A percentile compares a stretch with the other conserved stretches of the same genome.
These are phyloP conservation scores for Aramus guarauna DNA, from an alignment of 2,113 vertebrate species.

Conservation along the genomic window DNA sequence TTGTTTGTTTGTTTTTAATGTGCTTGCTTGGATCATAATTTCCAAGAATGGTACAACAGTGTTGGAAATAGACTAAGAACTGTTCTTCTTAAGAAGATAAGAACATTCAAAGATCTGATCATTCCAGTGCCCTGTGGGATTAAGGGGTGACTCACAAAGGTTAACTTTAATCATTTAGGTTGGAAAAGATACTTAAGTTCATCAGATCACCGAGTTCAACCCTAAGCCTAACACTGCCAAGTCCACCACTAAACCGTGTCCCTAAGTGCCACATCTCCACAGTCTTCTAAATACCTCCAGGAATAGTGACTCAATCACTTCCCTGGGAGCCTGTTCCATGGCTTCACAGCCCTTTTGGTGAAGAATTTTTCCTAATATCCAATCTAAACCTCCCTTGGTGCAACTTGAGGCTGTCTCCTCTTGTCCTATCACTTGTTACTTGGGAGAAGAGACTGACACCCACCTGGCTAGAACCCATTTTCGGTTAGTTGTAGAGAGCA, in stretches of 20 bases:
- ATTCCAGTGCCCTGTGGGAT: not conserved
- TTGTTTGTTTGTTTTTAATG: not conserved
- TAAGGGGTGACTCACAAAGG: not conserved
- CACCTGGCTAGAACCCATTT: not conserved
- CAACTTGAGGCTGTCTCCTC: not conserved
- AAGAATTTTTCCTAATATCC: not conserved
- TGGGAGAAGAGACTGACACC: not conserved
- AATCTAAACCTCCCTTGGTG: rapidly evolving
- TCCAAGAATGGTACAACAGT: not conserved
- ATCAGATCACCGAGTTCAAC: not conserved
- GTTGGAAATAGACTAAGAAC: not conserved
- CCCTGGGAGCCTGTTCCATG: not conserved
- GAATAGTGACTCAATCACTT: not conserved
- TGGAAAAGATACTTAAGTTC: not conserved
- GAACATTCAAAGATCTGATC: not conserved
- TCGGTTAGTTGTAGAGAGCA: not conserved
- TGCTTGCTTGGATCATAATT: not conserved
- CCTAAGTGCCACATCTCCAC: not conserved
- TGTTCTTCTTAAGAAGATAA: not conserved
- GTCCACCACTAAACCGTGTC: not conserved
- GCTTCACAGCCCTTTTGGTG: not conserved
- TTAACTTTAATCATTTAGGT: not conserved
- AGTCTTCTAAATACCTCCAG: not conserved
- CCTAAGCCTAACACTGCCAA: rapidly evolving
- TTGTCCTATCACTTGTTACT: not conserved